Evolutionary conservation across 2,113 vertebrate genomes (phyloP), one percentile per base, ranked within the genome.

Genomic region (Malurus cyaneus): DNA sequence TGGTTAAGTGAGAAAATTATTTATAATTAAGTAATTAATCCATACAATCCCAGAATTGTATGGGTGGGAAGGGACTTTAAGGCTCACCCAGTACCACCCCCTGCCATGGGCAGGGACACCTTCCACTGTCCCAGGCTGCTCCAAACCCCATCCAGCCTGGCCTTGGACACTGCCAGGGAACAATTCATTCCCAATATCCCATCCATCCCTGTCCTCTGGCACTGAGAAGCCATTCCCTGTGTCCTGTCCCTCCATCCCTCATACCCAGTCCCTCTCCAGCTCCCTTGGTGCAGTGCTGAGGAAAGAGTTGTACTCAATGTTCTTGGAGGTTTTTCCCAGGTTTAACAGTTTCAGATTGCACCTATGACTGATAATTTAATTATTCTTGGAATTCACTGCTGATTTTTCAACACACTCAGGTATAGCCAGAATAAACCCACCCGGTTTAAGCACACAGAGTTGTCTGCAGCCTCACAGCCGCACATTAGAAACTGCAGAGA

Each of bases 41-140:
- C 14, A 10, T 47, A 47, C 19, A 59, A 44, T 26, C 53, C 4
- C 1, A 3, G 36, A 21, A 59, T 21, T 25, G 11, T 9, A 31
- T 50, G 31, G 53, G 8, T 14, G 34, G 71, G 42, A 20, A 66
- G 25, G 1, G 1, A 34, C 44, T 44, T 59, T 20, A 31, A 50
- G 59, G 42, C 39, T 24, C n/a, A 9, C 14, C 17, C 61, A 31
- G 31, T 31, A 0, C 2, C 11, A 86, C 36, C 25, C 25, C 80
- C 0, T 23, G 2, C 31, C 56, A 52, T 4, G 10, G 12, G 31
- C 34, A 57, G 36, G 52, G 44, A 31, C 82, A 36, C 25, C 20
- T 76, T 0, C 16, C 61, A 17, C 13, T 14, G 0, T 0, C 13
- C 52, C 71, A 66, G 19, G 31, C 0, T 6, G 61, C 36, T 67